Base-by-base conservation (phyloP, 2,113 vertebrate genomes). In the Sylvia atricapilla region DNA sequence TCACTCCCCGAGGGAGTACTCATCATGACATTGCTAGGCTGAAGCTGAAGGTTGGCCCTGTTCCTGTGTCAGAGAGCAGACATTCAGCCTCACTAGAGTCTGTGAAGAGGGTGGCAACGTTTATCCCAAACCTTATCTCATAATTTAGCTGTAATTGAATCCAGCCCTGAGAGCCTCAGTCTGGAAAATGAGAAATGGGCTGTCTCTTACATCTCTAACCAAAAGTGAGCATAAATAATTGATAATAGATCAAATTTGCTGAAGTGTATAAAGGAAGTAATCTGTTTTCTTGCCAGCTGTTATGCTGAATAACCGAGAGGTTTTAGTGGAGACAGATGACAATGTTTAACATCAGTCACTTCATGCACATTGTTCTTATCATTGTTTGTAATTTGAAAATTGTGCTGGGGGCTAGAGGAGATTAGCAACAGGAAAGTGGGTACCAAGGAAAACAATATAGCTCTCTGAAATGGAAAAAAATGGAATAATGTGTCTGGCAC, bases 381-480 rank as follows among this genome's bases (percentile, higher is more conserved):
- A 0, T 84, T 70, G 93, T 84, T 64, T 85, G 80, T 80, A 62
- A 93, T 95, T 94, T 86, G 56, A 95, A 97, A 96, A 95, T 87
- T 35, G 39, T 97, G 87, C 82, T 95, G 76, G 72, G 24, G 55
- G 82, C 93, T 90, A 91, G 83, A 85, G 77, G 73, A 96, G 89
- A 76, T 97, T 75, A 91, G 47, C 75, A 94, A 91, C 21, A 84
- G 73, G 72, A 90, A 96, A 97, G 93, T 77, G 63, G 93, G 84
- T 90, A 85, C n/a, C 25, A 14, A 53, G 43, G 55, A 89, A 93
- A 95, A 39, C 55, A 80, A 52, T 52, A 67, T 5, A 91, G 69
- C 50, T 89, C 78, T 93, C 46, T 60, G 49, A 67, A 92, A 64
- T 24, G 31, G 41, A 75, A 43, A 11, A 43, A 84, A 64, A 64